Evolutionary conservation across 2,888 invertebrate genomes (phyloP), one percentile per base, ranked within the genome.

Genomic region (Spodoptera exigua): DNA sequence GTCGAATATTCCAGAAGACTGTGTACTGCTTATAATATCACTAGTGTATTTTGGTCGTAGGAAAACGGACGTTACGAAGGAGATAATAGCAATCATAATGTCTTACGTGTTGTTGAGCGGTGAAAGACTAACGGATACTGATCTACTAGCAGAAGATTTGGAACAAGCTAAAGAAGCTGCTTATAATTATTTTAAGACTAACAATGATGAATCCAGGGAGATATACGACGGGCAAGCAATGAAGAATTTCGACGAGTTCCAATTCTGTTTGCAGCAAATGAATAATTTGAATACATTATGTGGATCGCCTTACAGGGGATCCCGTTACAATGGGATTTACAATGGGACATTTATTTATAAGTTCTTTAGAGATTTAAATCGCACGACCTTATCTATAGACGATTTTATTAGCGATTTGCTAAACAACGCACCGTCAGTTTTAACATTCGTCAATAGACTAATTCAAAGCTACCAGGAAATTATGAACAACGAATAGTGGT

Each of bases 271-370:
- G 1, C 14, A 67, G 3, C 76, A 83, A 2, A 48, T 88, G 41
- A 86, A 88, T 67, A 51, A 78, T 58, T 71, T 88, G 49, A 88
- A 88, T 39, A 64, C 32, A 4, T 40, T 88, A 2, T 88, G 88
- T 56, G 87, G 85, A 0, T 57, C 49, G 2, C 69, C 81, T 0
- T 84, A 68, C 53, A 27, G 51, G 41, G 54, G 71, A 0, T 80
- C 79, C 0, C 41, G 61, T 3, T 85, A 82, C 44, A 74, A 73
- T 14, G 79, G 62, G 48, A 68, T 77, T 0, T 84, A 78, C 36
- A 86, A 84, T 45, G 86, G 77, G 1, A 83, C 82, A 0, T 81
- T 86, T 53, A 67, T 83, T 1, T 84, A 78, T 39, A 81, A 81
- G 17, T 12, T 84, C 1, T 52, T 78, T 9, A 49, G 43, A 12